Conservation (phyloP, 2,113 vertebrate species). For the Malaclemys terrapin region DNA sequence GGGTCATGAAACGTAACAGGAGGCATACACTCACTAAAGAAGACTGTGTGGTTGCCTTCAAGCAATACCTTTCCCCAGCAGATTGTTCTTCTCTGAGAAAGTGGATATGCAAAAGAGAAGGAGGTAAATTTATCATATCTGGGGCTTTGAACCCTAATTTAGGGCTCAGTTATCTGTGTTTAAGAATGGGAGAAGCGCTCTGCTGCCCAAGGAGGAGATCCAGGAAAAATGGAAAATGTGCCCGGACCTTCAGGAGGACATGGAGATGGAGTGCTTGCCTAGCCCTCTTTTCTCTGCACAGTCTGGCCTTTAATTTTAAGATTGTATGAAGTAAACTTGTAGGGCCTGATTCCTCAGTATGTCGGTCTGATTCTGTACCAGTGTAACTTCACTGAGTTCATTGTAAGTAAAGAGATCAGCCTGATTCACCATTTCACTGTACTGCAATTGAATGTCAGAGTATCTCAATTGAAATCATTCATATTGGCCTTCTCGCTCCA, state of each 20-base stretch:
- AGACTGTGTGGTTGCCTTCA: slow-evolving; percentile 29
- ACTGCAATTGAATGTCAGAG: background rate
- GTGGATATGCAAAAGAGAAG: slow-evolving; percentile 20
- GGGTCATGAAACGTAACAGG: slow-evolving; percentile 2
- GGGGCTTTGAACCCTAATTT: background rate
- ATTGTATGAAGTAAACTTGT: too few relatives aligned
- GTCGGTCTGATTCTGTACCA: background rate
- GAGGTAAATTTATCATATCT: background rate
- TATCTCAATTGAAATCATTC: too few relatives aligned
- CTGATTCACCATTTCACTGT: background rate
- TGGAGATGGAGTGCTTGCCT: background rate
- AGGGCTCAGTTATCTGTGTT: background rate
- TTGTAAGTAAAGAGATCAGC: background rate
- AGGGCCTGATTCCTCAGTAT: background rate
- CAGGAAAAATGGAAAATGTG: background rate
- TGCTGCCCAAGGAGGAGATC: background rate
- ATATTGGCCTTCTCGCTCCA: too few relatives aligned
- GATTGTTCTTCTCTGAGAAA: background rate
- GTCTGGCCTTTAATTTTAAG: background rate
- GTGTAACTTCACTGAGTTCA: background rate
- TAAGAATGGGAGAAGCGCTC: background rate
- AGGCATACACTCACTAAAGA: background rate
- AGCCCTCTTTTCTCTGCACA: background rate
- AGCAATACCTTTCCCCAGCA: background rate
- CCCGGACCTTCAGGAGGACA: background rate